Percentiles rank a stretch among this genome's conserved stretches.
phyloP scores from a whole-genome alignment of 2,888 invertebrate species.

The Chalcis sispes region DNA sequence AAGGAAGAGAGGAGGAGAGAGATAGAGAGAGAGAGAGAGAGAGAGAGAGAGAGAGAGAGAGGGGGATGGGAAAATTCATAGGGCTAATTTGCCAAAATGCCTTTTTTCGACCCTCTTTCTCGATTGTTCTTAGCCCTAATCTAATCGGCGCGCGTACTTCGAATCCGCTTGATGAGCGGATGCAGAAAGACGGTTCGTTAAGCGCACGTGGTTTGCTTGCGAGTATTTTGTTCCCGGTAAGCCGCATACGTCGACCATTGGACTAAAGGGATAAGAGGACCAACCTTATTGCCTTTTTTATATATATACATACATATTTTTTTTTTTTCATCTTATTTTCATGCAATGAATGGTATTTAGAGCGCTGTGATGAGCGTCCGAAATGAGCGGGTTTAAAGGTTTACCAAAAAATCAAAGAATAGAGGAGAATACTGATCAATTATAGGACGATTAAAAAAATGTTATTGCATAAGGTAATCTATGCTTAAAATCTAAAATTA shows the following conservation, averaged over 20 bases:
- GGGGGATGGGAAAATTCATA: too few species aligned
- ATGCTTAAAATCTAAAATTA: too few species aligned
- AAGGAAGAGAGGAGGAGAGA: too few species aligned
- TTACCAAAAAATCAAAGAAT: constrained; percentile 5
- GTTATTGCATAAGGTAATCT: background rate
- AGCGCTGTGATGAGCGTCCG: background rate
- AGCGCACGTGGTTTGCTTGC: background rate
- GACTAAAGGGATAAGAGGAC: too few species aligned
- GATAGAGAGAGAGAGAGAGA: too few species aligned
- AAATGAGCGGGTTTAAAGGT: constrained; percentile 5
- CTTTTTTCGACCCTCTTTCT: constrained; percentile 32
- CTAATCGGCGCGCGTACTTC: constrained; percentile 13
- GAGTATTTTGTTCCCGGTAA: background rate
- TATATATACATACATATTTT: too few species aligned
- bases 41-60: too few species aligned
- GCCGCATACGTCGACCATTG: too few species aligned
- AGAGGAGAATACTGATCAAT: background rate
- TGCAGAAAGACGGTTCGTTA: constrained; percentile 31
- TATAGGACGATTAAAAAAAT: constrained; percentile 16
- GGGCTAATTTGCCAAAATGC: constrained; percentile 64
- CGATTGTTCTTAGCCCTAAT: constrained; percentile 34
- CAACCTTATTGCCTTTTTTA: too few species aligned
- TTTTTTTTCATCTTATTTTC: background rate
- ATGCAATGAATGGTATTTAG: background rate
- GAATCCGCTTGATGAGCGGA: background rate